Percentiles rank a stretch among this genome's conserved stretches.
phyloP scores from a whole-genome alignment of 1,140 invertebrate genomes.

The Piezodorus guildinii region DNA sequence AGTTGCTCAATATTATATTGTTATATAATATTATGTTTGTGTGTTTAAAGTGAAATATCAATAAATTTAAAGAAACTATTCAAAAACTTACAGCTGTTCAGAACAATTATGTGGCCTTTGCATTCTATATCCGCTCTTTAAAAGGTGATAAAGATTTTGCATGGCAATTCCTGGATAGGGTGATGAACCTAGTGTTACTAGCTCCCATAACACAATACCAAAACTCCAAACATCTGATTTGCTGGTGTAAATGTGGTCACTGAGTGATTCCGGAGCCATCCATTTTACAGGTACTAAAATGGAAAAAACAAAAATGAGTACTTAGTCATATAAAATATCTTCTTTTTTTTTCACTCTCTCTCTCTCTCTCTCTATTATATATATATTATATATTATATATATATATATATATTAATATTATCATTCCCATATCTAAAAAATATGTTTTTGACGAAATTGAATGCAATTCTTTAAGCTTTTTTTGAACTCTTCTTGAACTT shows the following conservation, averaged over 20 bases:
- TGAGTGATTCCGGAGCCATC: constrained; percentile 77
- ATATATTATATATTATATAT: too few species aligned
- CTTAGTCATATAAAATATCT: too few species aligned
- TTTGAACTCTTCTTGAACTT: too few species aligned
- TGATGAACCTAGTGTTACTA: constrained; percentile 67
- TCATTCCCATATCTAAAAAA: too few species aligned
- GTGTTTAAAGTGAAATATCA: too few species aligned
- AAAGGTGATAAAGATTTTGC: constrained; percentile 62
- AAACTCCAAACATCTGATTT: constrained; percentile 88
- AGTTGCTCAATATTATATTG: too few species aligned
- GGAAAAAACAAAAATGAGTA: neutral
- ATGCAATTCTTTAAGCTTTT: too few species aligned
- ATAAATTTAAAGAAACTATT: too few species aligned
- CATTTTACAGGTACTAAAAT: constrained; percentile 65
- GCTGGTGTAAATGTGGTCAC: constrained; percentile 77
- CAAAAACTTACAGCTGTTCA: constrained; percentile 52
- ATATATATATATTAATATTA: too few species aligned
- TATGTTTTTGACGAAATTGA: too few species aligned
- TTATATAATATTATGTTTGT: too few species aligned
- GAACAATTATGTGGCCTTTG: constrained; percentile 71
- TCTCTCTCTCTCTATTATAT: too few species aligned
- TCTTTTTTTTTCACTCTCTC: neutral
- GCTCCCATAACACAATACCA: constrained; percentile 80
- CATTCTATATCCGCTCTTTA: constrained; percentile 72
- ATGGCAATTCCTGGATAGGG: constrained; percentile 69